Evolutionary conservation across 2,113 vertebrate genomes (phyloP), one percentile per base, ranked within the genome.

Genomic region (Corvus cornix): DNA sequence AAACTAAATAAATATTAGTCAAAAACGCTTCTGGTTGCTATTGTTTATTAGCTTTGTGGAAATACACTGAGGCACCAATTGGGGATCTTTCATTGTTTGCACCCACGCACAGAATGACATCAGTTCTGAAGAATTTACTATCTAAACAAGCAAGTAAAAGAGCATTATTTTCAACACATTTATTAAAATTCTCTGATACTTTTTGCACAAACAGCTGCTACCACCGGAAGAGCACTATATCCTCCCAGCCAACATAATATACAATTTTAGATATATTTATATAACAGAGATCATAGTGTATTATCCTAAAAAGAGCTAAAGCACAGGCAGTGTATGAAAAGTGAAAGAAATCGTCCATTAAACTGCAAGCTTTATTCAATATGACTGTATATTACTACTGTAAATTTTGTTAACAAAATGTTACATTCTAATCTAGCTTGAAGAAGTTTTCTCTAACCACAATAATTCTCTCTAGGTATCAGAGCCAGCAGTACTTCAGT

Each of bases 41-140:
- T 97, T 96, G 48, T 95, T 92, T 95, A 90, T 91, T 87, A 60
- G 72, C 88, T 93, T 84, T 74, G 87, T 67, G 56, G 52, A 96
- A 96, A 93, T 88, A 94, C 31, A 89, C 52, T 94, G 95, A 96
- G 95, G 93, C 93, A 94, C 95, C 93, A 86, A 59, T 56, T 70
- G 56, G 90, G 90, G 90, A 90, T 78, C 75, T 90, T 67, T 88
- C 49, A 90, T 86, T 96, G 91, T 95, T 39, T 69, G 92, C 90
- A 91, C 93, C 93, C 96, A 97, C 93, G 72, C 94, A 94, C 70
- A 88, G 39, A 73, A 58, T 94, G 59, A 97, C 94, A 85, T 96
- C 93, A 95, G 46, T 70, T 82, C 84, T 83, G 59, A 72, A 77
- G 89, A 97, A 96, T 94, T 93, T 84, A 39, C 69, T 79, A 41